Evolutionary conservation across 2,888 invertebrate genomes (phyloP), one percentile per base, ranked within the genome.

Genomic region (Archips xylosteana): DNA sequence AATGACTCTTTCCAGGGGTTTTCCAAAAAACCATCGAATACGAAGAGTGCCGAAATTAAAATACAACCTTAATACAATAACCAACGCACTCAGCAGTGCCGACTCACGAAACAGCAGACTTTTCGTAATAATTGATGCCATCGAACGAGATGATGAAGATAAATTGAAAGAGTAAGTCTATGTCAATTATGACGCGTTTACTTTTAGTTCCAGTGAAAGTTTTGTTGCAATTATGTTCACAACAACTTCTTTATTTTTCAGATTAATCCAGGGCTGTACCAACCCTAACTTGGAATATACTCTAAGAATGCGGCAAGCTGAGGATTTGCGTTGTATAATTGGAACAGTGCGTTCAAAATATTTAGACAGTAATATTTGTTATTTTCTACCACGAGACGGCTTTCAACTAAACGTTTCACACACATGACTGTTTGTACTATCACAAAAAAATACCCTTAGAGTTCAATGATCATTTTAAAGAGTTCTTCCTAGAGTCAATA

Each of bases 271-370:
- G 34, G 13, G 36, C 10, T 36, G 51, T 3, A 34, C 12, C 39
- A 51, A 23, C 3, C 65, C 65, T 10, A 39, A 65, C 10, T 15
- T 36, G 51, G 10, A n/a, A 8, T 65, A 65, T 15, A 65, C 49
- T 12, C 39, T 65, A 2, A 9, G 12, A 36, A 36, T 36, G 2
- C 65, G 36, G n/a, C 34, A 51, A 36, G 65, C 65, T 36, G 49
- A 65, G 10, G 39, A 65, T 15, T 12, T 65, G 4, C 65, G 51
- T 12, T 15, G n/a, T 2, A 51, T 39, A 51, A 51, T 51, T 36
- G 65, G 65, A 39, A 51, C 34, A n/a, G 65, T 65, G 51, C 36
- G 65, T 65, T 15, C 2, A 36, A 10, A 45, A 45, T 39, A 39
- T 39, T 39, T 39, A 39, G 39, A 39, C 4, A 39, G 6, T 39